These are phyloP conservation scores for Drosophila tsacasi DNA, from an alignment of 1,140 invertebrate species.

Conservation along the genomic window DNA sequence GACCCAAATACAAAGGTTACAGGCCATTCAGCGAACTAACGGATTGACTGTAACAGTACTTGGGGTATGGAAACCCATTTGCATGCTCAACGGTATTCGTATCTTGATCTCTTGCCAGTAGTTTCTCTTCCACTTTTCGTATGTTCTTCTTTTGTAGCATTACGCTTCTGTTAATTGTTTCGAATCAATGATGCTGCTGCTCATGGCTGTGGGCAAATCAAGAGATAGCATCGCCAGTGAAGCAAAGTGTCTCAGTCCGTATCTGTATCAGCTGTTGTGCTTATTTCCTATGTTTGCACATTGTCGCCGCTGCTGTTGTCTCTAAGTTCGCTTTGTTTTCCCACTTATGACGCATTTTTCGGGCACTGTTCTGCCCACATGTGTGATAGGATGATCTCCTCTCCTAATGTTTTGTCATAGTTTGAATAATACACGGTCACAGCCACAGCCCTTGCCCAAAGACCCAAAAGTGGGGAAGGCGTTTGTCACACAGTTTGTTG, in stretches of 20 bases:
- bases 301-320: conserved; percentile 25
- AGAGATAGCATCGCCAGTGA: conserved; percentile 3
- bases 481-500: conserved; percentile 26
- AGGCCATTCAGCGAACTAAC: conserved; percentile 3
- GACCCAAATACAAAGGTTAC: conserved; percentile 7
- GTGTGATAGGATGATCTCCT: conserved; percentile 38
- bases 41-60: conserved; percentile 15
- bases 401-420: conserved; percentile 41
- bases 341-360: conserved; percentile 42
- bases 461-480: conserved; percentile 8
- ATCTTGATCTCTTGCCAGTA: conserved; percentile 26
- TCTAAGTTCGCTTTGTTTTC: conserved; percentile 28
- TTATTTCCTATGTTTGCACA: conserved; percentile 37
- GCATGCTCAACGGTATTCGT: conserved; percentile 28
- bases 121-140: conserved; percentile 11
- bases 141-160: conserved; percentile 13
- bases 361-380: conserved; percentile 36
- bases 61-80: conserved; percentile 17
- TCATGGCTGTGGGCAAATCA: not conserved
- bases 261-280: conserved; percentile 7
- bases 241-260: conserved; percentile 20
- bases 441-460: conserved; percentile 12
- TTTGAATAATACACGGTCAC: conserved; percentile 8
- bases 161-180: conserved; percentile 46
- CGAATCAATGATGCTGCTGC: conserved; percentile 47